phyloP scores from a whole-genome alignment of 2,888 invertebrate genomes.

The Lissocephala sabroskyi region DNA sequence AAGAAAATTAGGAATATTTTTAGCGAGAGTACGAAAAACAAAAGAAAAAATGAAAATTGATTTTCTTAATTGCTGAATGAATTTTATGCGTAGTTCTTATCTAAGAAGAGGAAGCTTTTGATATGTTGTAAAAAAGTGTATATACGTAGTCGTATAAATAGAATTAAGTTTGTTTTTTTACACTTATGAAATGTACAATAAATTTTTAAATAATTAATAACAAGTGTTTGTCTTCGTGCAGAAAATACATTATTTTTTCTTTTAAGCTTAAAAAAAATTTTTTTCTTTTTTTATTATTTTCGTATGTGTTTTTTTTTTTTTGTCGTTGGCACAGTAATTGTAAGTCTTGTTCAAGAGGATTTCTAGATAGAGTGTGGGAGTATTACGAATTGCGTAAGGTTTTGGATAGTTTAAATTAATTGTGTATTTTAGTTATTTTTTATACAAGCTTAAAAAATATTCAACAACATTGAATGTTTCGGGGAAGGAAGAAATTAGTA shows the following conservation, averaged over 20 bases:
- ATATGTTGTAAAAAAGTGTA: constrained; percentile 67
- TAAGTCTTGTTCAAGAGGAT: constrained; percentile 63
- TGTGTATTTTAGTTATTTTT: constrained; percentile 43
- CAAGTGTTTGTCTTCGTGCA: constrained; percentile 40
- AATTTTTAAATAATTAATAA: constrained; percentile 57
- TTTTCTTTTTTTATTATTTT: constrained; percentile 17
- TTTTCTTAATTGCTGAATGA: too few relatives aligned
- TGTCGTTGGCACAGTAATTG: constrained; percentile 70
- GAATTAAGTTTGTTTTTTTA: constrained; percentile 11
- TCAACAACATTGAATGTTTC: constrained; percentile 72
- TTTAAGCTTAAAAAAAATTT: constrained; percentile 12
- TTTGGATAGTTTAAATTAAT: constrained; percentile 38
- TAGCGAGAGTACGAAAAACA: constrained; percentile 11
- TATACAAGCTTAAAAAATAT: constrained; percentile 70
- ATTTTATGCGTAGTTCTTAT: too few relatives aligned
- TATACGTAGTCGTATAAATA: too few relatives aligned
- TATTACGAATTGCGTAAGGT: constrained; percentile 19
- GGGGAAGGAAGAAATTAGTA: too few relatives aligned
- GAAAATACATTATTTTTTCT: constrained; percentile 7
- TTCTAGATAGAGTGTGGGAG: constrained; percentile 12
- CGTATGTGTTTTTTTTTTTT: constrained; percentile 19
- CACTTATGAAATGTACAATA: constrained; percentile 37
- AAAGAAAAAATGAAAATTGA: too few relatives aligned
- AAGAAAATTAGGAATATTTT: constrained; percentile 11
- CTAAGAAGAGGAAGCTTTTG: constrained; percentile 66